These are phyloP conservation scores for Chiloscyllium punctatum DNA, from an alignment of 2,797 vertebrate species.

Conservation along the genomic window DNA sequence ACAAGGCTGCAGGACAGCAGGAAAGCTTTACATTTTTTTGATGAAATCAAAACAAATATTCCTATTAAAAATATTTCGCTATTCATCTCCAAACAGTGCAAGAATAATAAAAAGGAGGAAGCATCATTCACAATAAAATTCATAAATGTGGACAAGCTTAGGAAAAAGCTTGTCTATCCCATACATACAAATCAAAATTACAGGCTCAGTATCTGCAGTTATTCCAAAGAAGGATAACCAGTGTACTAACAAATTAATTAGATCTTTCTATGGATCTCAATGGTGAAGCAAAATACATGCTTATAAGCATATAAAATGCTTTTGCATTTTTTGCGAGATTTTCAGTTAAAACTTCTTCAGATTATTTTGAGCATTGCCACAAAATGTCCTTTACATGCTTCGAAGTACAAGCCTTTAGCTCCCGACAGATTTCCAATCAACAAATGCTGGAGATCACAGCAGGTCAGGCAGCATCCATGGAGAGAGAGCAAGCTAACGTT, in stretches of 20 bases:
- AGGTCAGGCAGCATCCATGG: too few relatives aligned
- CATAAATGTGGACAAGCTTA: background rate
- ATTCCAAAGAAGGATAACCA: background rate
- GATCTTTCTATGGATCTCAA: background rate
- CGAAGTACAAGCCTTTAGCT: background rate
- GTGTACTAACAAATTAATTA: background rate
- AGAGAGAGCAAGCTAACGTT: too few relatives aligned
- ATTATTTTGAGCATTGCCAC: background rate
- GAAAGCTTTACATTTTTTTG: background rate
- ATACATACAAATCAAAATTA: background rate
- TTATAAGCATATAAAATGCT: background rate
- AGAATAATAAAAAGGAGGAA: background rate
- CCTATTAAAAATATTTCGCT: background rate
- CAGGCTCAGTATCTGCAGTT: background rate
- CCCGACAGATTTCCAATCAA: background rate
- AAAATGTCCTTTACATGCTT: background rate
- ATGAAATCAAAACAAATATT: background rate
- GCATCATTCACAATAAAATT: constrained; percentile 9
- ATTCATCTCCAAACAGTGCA: background rate
- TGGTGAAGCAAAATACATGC: background rate
- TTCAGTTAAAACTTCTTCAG: background rate
- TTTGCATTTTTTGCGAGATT: background rate
- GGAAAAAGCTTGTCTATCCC: background rate
- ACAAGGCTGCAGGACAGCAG: background rate
- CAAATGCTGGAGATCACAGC: too few relatives aligned